Conservation (phyloP, 2,113 vertebrate genomes). For the Amblyornis subalaris region DNA sequence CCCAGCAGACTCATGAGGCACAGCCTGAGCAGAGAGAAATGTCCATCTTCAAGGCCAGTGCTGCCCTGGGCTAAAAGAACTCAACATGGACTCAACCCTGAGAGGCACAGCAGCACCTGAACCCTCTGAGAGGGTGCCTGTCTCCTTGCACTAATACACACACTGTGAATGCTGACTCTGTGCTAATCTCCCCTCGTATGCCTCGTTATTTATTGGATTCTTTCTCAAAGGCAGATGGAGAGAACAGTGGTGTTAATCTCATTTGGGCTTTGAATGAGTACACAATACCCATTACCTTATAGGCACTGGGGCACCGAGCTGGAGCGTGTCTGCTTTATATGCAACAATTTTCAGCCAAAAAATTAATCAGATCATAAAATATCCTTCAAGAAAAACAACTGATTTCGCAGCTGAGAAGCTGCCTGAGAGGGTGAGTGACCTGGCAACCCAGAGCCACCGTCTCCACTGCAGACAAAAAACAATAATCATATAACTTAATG, state of each 20-base stretch:
- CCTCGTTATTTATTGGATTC: background rate
- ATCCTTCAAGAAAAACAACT: slow-evolving; percentile 25
- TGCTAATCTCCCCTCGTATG: background rate
- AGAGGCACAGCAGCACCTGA: background rate
- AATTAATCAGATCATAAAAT: slow-evolving; percentile 23
- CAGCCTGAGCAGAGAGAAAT: rapidly evolving
- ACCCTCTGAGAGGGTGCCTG: rapidly evolving
- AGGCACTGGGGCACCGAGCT: background rate
- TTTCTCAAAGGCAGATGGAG: slow-evolving; percentile 48
- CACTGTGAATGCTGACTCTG: background rate
- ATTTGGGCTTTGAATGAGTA: background rate
- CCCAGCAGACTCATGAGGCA: rapidly evolving
- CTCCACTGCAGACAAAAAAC: background rate
- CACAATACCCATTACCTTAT: background rate
- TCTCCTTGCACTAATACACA: background rate
- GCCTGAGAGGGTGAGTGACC: background rate
- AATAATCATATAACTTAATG: background rate
- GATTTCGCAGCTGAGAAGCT: background rate
- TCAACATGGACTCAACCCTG: rapidly evolving
- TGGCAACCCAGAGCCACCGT: background rate
- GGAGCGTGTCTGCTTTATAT: background rate
- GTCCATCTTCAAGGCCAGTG: background rate
- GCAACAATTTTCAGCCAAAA: background rate
- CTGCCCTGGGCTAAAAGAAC: background rate
- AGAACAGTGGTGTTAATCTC: slow-evolving; percentile 16